These are phyloP conservation scores for Otolemur garnettii DNA, from an alignment of 2,113 vertebrate genomes.

Conservation along the genomic window DNA sequence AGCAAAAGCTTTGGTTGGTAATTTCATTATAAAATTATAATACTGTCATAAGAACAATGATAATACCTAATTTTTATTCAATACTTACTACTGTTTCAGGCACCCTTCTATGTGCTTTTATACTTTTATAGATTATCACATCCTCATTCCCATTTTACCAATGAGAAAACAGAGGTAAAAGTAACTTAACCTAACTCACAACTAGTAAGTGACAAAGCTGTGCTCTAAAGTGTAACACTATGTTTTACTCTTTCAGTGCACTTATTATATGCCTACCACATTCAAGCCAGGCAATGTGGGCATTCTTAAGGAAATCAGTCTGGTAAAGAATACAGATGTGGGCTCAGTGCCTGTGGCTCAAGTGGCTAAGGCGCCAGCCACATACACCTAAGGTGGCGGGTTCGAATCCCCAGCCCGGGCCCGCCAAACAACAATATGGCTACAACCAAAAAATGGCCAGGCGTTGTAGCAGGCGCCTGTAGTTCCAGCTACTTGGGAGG, in stretches of 20 bases:
- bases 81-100: not conserved
- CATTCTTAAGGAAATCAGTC: not conserved
- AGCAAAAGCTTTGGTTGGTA: not conserved
- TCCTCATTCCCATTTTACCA: not conserved
- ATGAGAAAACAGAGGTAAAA: not conserved
- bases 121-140: not conserved
- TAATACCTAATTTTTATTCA: not conserved
- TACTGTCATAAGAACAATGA: not conserved
- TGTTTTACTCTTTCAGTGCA: not conserved
- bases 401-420: no score
- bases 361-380: no score
- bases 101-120: not conserved
- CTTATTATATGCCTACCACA: not conserved
- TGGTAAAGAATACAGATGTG: not conserved
- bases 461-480: no score
- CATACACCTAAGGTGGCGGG: no score
- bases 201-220: not conserved
- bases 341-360: no score
- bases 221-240: not conserved
- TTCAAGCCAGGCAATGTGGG: not conserved
- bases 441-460: no score
- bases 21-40: constrained; percentile 33
- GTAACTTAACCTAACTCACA: constrained; percentile 18
- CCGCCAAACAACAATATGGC: no score
- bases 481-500: no score